A percentile compares a stretch with the other conserved stretches of the same genome.
phyloP scores from a whole-genome alignment of 2,888 invertebrate genomes.

The Amiota mariae region DNA sequence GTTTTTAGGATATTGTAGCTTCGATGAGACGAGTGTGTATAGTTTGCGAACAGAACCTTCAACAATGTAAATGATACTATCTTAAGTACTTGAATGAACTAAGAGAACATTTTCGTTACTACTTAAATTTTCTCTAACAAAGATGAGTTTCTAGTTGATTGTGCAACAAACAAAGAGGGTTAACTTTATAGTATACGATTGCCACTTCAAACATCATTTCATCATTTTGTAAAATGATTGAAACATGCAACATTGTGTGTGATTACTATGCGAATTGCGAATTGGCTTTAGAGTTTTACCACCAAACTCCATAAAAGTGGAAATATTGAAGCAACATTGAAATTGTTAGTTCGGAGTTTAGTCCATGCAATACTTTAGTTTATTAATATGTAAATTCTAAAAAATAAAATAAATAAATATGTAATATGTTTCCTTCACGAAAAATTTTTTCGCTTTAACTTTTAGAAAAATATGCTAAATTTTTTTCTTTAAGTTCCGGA shows the following conservation, averaged over 20 bases:
- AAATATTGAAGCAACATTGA: no score
- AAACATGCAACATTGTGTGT: no score
- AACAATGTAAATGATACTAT: constrained; percentile 16
- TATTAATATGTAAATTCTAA: no score
- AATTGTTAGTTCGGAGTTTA: no score
- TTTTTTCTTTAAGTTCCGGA: constrained; percentile 32
- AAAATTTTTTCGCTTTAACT: not conserved
- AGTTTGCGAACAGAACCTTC: not conserved
- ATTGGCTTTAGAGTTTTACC: no score
- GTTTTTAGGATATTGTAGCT: no score
- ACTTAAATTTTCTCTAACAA: constrained; percentile 6
- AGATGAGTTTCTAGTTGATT: constrained; percentile 27
- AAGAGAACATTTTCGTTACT: not conserved
- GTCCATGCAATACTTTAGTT: no score
- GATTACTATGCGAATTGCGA: no score
- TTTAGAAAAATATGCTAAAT: constrained; percentile 56
- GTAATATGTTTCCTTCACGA: not conserved
- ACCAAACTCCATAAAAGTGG: no score
- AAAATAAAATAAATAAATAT: not conserved
- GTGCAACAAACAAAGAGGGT: not conserved
- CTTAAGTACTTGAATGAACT: not conserved
- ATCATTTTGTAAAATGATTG: no score
- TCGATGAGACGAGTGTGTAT: not conserved
- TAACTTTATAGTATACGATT: no score
- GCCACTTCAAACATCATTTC: no score